These are phyloP conservation scores for Hypolimnas misippus DNA, from an alignment of 2,888 invertebrate species.

Conservation along the genomic window DNA sequence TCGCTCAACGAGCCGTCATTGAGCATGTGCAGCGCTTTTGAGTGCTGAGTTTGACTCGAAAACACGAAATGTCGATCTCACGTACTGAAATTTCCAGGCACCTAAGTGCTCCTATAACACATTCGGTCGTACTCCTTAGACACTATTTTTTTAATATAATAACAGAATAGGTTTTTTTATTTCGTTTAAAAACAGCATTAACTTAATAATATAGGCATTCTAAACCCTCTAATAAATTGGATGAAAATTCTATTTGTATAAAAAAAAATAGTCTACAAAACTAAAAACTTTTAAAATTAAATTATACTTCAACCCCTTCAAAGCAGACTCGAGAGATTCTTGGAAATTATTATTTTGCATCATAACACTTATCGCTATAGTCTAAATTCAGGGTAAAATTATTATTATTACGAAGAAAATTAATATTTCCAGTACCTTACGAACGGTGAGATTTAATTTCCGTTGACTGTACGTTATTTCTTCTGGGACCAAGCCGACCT, in stretches of 20 bases:
- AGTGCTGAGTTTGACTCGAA: slow-evolving; percentile 23
- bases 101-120: not conserved
- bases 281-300: not conserved
- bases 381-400: not conserved
- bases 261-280: too few species aligned
- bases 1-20: slow-evolving; percentile 20
- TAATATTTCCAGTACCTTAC: not conserved
- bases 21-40: slow-evolving; percentile 21
- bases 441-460: not conserved
- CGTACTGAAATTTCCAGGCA: slow-evolving; percentile 17
- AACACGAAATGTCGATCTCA: slow-evolving; percentile 27
- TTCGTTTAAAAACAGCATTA: not conserved
- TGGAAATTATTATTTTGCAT: not conserved
- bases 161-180: not conserved
- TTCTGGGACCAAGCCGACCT: slow-evolving; percentile 4
- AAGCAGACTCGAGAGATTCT: not conserved
- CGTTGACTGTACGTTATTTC: slow-evolving; percentile 5
- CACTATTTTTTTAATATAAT: not conserved
- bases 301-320: not conserved
- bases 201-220: too few species aligned
- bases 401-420: not conserved
- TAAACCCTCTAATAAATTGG: too few species aligned
- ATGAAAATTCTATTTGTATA: too few species aligned
- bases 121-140: not conserved
- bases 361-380: slow-evolving; percentile 5